These are phyloP conservation scores for Drosophila atroscutellata DNA, from an alignment of 2,888 invertebrate species.

Conservation along the genomic window DNA sequence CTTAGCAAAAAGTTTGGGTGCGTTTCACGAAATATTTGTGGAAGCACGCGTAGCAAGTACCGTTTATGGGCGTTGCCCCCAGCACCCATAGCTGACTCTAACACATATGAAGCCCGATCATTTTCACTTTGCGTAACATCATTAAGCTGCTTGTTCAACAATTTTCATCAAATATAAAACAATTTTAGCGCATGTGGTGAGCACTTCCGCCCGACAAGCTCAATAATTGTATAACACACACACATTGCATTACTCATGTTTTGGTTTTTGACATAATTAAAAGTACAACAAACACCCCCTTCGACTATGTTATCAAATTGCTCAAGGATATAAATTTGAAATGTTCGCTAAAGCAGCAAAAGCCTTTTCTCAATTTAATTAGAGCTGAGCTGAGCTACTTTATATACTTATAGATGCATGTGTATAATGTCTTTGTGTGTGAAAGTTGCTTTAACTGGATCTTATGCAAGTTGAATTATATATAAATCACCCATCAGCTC, in stretches of 20 bases:
- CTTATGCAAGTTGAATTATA: constrained; percentile 15
- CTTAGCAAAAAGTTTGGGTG: constrained; percentile 40
- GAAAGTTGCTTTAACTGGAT: constrained; percentile 13
- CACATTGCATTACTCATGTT: constrained; percentile 38
- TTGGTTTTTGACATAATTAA: constrained; percentile 49
- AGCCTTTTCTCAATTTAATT: constrained; percentile 41
- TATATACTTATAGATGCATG: not conserved
- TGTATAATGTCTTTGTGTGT: not conserved
- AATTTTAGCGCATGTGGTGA: constrained; percentile 37
- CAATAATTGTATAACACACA: constrained; percentile 62
- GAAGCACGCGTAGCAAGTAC: constrained; percentile 47
- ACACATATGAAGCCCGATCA: constrained; percentile 32
- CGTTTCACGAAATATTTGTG: constrained; percentile 62
- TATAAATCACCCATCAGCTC: not conserved
- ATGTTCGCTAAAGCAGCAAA: constrained; percentile 37
- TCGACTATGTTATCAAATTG: constrained; percentile 17
- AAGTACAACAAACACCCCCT: constrained; percentile 28
- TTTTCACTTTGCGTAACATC: constrained; percentile 39
- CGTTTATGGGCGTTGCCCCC: constrained; percentile 9
- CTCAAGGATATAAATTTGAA: constrained; percentile 43
- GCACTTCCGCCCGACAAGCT: constrained; percentile 57
- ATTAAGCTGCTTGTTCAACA: constrained; percentile 55
- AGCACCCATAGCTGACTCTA: not conserved
- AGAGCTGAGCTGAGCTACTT: constrained; percentile 1
- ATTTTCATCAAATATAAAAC: constrained; percentile 57